Base-by-base conservation (phyloP, 1,140 invertebrate species). In the Aphelenchoides besseyi region DNA sequence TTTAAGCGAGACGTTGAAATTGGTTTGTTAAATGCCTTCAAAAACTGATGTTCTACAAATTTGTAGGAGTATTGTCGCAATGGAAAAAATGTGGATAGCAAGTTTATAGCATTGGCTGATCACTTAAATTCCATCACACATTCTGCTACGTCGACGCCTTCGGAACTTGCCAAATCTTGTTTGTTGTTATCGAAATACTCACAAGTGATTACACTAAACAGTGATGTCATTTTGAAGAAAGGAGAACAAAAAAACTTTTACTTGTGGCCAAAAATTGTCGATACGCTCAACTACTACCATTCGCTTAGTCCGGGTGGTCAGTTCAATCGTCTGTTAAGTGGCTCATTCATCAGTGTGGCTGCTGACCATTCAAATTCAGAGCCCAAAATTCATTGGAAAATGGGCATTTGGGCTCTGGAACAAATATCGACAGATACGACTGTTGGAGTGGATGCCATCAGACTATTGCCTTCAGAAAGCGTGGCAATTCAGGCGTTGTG, bases 1-100 rank as follows among this genome's bases (percentile, higher is more conserved):
- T 18, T 33, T 59, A 23, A 59, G 32, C 18, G 55, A 59, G 18
- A 23, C 5, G 5, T 23, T 59, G 5, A 59, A 59, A 33, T 23
- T 59, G 55, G 55, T 59, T 48, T 48, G 41, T 48, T 23, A 12
- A 48, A 48, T 48, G n/a, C n/a, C 41, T 48, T 48, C 41, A 48
- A 48, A 12, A 12, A 12, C 12, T 23, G 12, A 12, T 48, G 12
- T 48, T 48, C 41, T 48, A 23, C 41, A 48, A n/a, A n/a, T n/a
- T n/a, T n/a, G n/a, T n/a, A n/a, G n/a, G n/a, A n/a, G n/a, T n/a
- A n/a, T n/a, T n/a, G n/a, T n/a, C n/a, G n/a, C n/a, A n/a, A n/a
- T n/a, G n/a, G n/a, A n/a, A n/a, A n/a, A n/a, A n/a, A n/a, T n/a
- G n/a, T n/a, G n/a, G n/a, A n/a, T n/a, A n/a, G n/a, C n/a, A n/a